Evolutionary conservation across 2,113 vertebrate genomes (phyloP).

Genomic region (Tringa solitaria): DNA sequence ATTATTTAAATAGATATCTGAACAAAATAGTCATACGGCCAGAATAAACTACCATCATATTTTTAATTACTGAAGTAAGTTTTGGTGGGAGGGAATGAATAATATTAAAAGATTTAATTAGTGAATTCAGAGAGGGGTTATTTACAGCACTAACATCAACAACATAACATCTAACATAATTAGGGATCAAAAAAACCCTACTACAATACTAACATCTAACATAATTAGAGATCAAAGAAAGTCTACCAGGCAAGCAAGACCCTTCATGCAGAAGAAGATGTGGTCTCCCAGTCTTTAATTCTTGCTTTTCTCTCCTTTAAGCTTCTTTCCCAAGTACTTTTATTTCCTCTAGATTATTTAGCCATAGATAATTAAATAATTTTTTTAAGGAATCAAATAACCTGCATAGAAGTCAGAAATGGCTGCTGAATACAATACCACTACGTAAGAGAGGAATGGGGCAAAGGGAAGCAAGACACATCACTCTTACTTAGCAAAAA

Average conservation of each 20-base stretch:
- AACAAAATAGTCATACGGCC: neutral
- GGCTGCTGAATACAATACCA: neutral
- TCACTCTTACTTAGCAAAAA: neutral
- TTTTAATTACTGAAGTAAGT: slow-evolving; percentile 17
- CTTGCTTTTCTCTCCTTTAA: neutral
- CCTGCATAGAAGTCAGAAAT: neutral
- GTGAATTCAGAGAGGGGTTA: slow-evolving; percentile 14
- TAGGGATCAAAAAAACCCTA: neutral
- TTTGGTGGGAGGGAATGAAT: slow-evolving; percentile 35
- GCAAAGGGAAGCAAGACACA: neutral
- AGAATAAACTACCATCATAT: neutral
- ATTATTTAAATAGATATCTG: slow-evolving; percentile 32
- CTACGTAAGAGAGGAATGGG: neutral
- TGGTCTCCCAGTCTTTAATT: neutral
- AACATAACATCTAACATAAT: slow-evolving; percentile 16
- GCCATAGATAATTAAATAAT: neutral
- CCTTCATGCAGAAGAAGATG: slow-evolving; percentile 16
- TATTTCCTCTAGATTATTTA: slow-evolving; percentile 35
- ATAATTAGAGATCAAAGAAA: slow-evolving; percentile 49
- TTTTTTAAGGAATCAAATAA: neutral
- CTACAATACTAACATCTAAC: neutral
- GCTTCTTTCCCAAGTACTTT: neutral
- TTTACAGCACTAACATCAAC: slow-evolving; percentile 37
- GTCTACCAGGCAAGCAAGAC: slow-evolving; percentile 30
- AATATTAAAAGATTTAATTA: slow-evolving; percentile 44